Percentiles rank a stretch among this genome's conserved stretches.
These are phyloP conservation scores for Metridium senile DNA, from an alignment of 92 coral and sea anemone genomes.

Conservation along the genomic window DNA sequence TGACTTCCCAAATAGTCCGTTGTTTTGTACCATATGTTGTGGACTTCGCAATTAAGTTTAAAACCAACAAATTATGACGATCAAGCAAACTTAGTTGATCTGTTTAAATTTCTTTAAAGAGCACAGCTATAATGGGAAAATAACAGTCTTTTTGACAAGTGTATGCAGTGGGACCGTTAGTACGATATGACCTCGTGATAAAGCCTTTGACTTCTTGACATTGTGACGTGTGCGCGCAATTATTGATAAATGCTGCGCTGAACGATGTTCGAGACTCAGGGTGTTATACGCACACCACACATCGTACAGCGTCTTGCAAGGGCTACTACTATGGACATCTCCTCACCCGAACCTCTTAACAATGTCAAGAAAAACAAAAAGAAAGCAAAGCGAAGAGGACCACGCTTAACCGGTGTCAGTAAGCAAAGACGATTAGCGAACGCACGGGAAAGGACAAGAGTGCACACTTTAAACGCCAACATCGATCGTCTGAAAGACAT, in stretches of 20 bases:
- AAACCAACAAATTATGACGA: neutral
- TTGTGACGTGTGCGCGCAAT: constrained; percentile 19
- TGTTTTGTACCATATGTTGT: neutral
- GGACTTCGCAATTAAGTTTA: neutral
- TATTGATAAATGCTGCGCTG: constrained; percentile 19
- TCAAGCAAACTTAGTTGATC: neutral
- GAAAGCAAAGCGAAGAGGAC: constrained; percentile 49
- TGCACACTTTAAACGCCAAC: constrained; percentile 57
- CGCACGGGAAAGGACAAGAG: constrained; percentile 68
- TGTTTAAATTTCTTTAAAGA: constrained; percentile 1
- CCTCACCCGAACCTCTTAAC: constrained; percentile 13
- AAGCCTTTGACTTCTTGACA: constrained; percentile 12
- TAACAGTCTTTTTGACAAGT: constrained; percentile 22
- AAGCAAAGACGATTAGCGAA: constrained; percentile 72
- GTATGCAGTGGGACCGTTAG: constrained; percentile 16
- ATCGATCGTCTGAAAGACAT: constrained; percentile 58
- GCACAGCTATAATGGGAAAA: constrained; percentile 4
- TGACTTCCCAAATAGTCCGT: neutral
- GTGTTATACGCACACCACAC: constrained; percentile 2
- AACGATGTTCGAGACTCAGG: constrained; percentile 6
- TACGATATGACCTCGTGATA: constrained; percentile 11
- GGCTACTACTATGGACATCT: constrained; percentile 26
- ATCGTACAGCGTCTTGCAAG: neutral
- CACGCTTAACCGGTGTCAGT: constrained; percentile 68
- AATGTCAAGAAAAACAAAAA: constrained; percentile 25